These are phyloP conservation scores for Drosophila infuscata DNA, from an alignment of 2,888 invertebrate genomes.

Conservation along the genomic window DNA sequence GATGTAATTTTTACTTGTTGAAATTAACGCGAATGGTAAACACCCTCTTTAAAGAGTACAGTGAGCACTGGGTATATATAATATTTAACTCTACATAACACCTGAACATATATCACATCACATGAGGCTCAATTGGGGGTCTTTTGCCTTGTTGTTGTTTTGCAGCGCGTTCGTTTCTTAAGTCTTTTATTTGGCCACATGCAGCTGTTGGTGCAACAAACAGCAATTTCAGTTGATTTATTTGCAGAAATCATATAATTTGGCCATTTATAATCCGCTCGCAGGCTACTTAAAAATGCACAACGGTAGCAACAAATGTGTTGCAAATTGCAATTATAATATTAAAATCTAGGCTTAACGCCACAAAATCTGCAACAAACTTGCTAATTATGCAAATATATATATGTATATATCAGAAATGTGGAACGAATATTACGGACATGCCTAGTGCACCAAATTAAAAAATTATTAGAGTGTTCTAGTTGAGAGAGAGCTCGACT, in stretches of 20 bases:
- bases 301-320: slow-evolving; percentile 3
- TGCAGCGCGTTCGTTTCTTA: slow-evolving; percentile 63
- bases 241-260: slow-evolving; percentile 64
- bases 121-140: slow-evolving; percentile 18
- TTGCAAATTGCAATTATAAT: slow-evolving; percentile 43
- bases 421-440: background rate
- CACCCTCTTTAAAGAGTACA: background rate
- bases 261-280: slow-evolving; percentile 50
- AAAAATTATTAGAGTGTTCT: background rate
- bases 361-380: background rate
- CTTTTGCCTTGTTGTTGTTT: slow-evolving; percentile 15
- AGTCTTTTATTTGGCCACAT: slow-evolving; percentile 74
- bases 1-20: background rate
- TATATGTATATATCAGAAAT: background rate
- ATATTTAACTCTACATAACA: slow-evolving; percentile 12
- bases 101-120: slow-evolving; percentile 2
- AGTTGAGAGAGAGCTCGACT: background rate
- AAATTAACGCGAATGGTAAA: background rate
- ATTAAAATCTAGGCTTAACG: slow-evolving; percentile 21
- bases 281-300: slow-evolving; percentile 33
- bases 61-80: slow-evolving; percentile 18
- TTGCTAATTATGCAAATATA: background rate
- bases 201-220: slow-evolving; percentile 13
- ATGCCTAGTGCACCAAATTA: background rate
- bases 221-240: slow-evolving; percentile 55